Evolutionary conservation across 2,113 vertebrate species (phyloP).

Genomic region (Nycticryphes semicollaris): DNA sequence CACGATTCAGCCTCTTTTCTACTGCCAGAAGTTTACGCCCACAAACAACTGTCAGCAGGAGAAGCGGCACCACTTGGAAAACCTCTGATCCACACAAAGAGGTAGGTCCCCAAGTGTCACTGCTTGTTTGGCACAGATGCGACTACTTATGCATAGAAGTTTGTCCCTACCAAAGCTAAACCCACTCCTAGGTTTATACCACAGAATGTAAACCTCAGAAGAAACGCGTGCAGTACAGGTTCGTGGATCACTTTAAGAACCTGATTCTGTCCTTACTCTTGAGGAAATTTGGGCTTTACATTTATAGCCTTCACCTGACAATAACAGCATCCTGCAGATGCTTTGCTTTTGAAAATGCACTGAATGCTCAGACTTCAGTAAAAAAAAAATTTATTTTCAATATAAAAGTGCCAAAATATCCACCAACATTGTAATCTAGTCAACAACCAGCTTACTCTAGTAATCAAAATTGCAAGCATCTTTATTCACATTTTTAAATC

Average conservation of each 20-base stretch:
- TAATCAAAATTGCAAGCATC: conserved; percentile 78
- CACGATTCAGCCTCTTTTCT: not conserved
- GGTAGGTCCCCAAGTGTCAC: not conserved
- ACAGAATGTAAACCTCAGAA: not conserved
- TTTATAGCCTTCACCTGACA: not conserved
- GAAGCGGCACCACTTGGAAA: not conserved
- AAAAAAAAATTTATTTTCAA: conserved; percentile 83
- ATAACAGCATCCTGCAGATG: not conserved
- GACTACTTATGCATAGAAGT: not conserved
- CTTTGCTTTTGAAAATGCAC: conserved; percentile 51
- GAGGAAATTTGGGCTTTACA: not conserved
- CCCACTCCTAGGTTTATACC: not conserved
- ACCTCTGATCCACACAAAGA: not conserved
- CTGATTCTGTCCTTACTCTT: not conserved
- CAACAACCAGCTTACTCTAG: conserved; percentile 80
- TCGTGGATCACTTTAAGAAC: not conserved
- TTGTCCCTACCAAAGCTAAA: not conserved
- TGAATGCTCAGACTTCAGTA: conserved; percentile 67
- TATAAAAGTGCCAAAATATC: conserved; percentile 89
- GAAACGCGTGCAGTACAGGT: not conserved
- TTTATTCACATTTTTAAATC: conserved; percentile 86
- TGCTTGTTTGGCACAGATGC: not conserved
- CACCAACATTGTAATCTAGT: conserved; percentile 78
- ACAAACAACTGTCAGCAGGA: not conserved
- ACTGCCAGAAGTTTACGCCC: not conserved